Evolutionary conservation across 2,797 vertebrate genomes (phyloP).

Genomic region (Lepus townsendii): DNA sequence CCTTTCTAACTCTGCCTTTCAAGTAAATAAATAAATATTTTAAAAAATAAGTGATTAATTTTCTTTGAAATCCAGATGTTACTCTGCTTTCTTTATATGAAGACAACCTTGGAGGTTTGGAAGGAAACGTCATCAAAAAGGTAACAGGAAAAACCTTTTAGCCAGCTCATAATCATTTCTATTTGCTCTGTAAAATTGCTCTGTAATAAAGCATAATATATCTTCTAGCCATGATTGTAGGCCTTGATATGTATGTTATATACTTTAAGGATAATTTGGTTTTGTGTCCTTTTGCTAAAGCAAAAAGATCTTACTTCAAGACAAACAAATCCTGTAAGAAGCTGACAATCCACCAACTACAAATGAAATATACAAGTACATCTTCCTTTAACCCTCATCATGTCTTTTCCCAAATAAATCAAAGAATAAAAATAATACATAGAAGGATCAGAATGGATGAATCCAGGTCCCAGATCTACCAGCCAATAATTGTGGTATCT

Average conservation of each 20-base stretch:
- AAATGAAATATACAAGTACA: background rate
- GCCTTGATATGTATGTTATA: background rate
- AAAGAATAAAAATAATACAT: slow-evolving; percentile 2
- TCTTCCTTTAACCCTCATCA: background rate
- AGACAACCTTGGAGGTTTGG: background rate
- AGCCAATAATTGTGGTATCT: slow-evolving; percentile 4
- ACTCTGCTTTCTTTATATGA: slow-evolving; percentile 57
- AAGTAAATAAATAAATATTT: no score
- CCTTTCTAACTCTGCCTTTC: no score
- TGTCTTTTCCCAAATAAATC: slow-evolving; percentile 44
- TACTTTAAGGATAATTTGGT: slow-evolving; percentile 27
- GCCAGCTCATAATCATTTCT: slow-evolving; percentile 21
- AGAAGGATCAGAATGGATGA: background rate
- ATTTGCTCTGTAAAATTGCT: slow-evolving; percentile 7
- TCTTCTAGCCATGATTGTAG: background rate
- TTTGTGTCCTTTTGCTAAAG: slow-evolving; percentile 15
- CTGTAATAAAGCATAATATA: slow-evolving; percentile 3
- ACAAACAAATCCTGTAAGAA: slow-evolving; percentile 26
- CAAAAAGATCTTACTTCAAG: slow-evolving; percentile 39
- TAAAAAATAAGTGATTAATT: slow-evolving; percentile 40
- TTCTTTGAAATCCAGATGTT: slow-evolving; percentile 72
- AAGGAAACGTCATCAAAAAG: slow-evolving; percentile 63
- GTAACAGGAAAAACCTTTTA: slow-evolving; percentile 41
- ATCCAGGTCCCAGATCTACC: background rate
- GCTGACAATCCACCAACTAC: background rate